A percentile compares a stretch with the other conserved stretches of the same genome.
Evolutionary conservation across 2,113 vertebrate genomes (phyloP).

Genomic region (Labrus mixtus): DNA sequence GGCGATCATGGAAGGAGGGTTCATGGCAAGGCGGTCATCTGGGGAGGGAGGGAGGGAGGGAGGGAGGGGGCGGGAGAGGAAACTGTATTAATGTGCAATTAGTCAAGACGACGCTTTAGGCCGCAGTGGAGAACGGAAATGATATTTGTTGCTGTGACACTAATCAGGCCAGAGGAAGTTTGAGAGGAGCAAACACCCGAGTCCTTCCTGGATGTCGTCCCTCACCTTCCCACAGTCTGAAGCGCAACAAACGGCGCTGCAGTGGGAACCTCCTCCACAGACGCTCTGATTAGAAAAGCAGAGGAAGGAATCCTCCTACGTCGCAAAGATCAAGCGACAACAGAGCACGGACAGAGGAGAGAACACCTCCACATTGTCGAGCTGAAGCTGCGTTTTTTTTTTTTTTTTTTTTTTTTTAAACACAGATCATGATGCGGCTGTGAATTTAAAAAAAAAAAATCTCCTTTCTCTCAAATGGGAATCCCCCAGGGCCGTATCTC

Average conservation of each 20-base stretch:
- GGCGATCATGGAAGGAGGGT: conserved; percentile 97
- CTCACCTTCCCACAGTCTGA: conserved; percentile 77
- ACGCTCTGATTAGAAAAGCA: conserved; percentile 82
- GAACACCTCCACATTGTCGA: conserved; percentile 9
- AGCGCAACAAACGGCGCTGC: conserved; percentile 54
- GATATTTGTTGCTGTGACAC: conserved; percentile 22
- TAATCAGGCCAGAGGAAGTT: conserved; percentile 33
- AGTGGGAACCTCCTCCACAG: conserved; percentile 54
- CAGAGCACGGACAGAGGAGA: conserved; percentile 60
- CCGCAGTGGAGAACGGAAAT: conserved; percentile 16
- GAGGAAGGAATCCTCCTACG: conserved; percentile 73
- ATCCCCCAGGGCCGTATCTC: neutral
- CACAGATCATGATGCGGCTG: neutral
- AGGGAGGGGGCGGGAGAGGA: too few relatives aligned
- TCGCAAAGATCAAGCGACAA: conserved; percentile 63
- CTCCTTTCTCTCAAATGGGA: neutral
- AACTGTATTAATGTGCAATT: conserved; percentile 30
- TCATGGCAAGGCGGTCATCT: conserved; percentile 97
- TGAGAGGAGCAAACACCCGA: conserved; percentile 40
- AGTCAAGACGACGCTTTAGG: conserved; percentile 31
- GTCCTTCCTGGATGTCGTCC: conserved; percentile 38
- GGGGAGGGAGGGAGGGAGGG: too few relatives aligned
- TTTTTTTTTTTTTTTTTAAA: neutral
- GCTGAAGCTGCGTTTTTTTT: neutral
- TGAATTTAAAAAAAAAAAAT: neutral